Evolutionary conservation across 35 echinoderm and acorn worm species (phyloP).

Genomic region (Nesometra sesokonis): DNA sequence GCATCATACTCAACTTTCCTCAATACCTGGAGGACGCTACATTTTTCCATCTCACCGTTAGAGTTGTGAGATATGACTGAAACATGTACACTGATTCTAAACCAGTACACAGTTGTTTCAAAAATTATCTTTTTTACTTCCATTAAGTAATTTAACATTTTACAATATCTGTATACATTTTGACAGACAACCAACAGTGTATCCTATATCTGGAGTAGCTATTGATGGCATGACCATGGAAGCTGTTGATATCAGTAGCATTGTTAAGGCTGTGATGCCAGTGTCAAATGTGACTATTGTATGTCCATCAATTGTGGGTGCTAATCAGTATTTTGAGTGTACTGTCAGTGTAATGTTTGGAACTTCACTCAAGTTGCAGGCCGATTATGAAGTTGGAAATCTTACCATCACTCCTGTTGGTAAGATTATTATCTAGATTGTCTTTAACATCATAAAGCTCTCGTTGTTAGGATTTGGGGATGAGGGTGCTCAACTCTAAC

Average conservation of each 20-base stretch:
- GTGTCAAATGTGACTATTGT: background rate
- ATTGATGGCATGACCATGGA: background rate
- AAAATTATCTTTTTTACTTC: too few relatives aligned
- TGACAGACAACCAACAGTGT: background rate
- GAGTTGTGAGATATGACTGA: too few relatives aligned
- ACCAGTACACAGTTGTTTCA: too few relatives aligned
- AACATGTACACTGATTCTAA: too few relatives aligned
- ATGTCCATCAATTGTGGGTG: background rate
- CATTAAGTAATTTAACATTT: too few relatives aligned
- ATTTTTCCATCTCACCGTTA: too few relatives aligned
- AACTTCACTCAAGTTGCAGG: background rate
- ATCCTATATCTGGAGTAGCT: background rate
- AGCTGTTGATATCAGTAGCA: background rate
- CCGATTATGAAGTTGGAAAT: background rate
- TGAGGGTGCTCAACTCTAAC: too few relatives aligned
- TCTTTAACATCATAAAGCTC: too few relatives aligned
- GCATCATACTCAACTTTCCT: too few relatives aligned
- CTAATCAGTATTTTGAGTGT: background rate
- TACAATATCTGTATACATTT: background rate
- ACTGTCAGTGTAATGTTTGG: background rate
- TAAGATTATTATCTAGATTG: too few relatives aligned
- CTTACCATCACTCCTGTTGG: background rate
- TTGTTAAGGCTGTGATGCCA: background rate
- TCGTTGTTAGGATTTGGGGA: too few relatives aligned
- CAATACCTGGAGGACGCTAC: too few relatives aligned